These are phyloP conservation scores for Hypomecis punctinalis DNA, from an alignment of 2,888 invertebrate genomes.

Conservation along the genomic window DNA sequence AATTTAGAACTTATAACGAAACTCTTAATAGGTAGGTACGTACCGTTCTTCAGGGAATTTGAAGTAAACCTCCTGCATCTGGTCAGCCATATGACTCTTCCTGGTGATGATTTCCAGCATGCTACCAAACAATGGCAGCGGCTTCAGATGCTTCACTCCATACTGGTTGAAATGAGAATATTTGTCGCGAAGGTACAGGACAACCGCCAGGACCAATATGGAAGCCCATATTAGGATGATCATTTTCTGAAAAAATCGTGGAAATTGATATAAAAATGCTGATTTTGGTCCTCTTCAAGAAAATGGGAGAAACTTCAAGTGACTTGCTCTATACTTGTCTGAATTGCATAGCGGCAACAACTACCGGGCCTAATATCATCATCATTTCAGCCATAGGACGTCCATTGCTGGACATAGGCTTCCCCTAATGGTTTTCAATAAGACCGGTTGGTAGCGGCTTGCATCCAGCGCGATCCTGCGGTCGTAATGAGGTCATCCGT, in stretches of 20 bases:
- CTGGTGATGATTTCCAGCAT: slow-evolving; percentile 13
- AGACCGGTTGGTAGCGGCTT: no score
- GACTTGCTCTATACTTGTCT: no score
- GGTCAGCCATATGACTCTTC: slow-evolving; percentile 45
- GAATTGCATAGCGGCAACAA: no score
- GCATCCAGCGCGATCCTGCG: no score
- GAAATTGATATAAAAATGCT: neutral
- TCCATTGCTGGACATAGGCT: no score
- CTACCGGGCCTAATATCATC: no score
- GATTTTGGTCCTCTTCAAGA: neutral
- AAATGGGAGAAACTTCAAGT: no score
- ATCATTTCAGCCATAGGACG: no score
- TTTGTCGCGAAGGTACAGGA: slow-evolving; percentile 42
- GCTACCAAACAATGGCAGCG: slow-evolving; percentile 50
- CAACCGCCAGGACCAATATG: slow-evolving; percentile 37
- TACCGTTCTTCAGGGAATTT: slow-evolving; percentile 57
- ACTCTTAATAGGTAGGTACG: no score
- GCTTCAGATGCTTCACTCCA: slow-evolving; percentile 44
- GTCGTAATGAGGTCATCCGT: no score
- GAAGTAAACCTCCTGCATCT: slow-evolving; percentile 46
- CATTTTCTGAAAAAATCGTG: slow-evolving; percentile 8
- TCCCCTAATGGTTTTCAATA: no score
- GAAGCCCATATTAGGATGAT: slow-evolving; percentile 46
- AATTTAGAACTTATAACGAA: no score
- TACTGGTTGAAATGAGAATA: slow-evolving; percentile 36